These are phyloP conservation scores for Chironex yamaguchii DNA, from an alignment of 30 jellyfish, hydroid and myxozoan genomes.

Conservation along the genomic window DNA sequence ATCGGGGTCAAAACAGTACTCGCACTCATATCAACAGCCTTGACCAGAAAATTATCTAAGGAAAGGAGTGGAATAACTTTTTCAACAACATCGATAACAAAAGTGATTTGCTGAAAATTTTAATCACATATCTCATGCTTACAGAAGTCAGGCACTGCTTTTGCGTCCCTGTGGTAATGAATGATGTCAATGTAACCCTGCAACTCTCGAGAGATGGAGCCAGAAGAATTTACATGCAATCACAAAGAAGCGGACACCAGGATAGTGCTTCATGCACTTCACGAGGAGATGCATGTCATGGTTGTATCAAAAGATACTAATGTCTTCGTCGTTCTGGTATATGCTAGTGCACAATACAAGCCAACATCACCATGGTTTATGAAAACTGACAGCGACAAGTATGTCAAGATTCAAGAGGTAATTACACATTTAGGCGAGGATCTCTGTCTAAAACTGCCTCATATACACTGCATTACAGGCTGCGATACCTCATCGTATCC, in stretches of 20 bases:
- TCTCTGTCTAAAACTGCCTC: too few species aligned
- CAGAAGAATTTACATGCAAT: constrained; percentile 20
- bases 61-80: neutral
- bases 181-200: too few species aligned
- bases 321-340: constrained; percentile 37
- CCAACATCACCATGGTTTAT: constrained; percentile 48
- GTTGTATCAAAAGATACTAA: constrained; percentile 62
- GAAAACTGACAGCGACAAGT: constrained; percentile 53
- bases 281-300: constrained; percentile 31
- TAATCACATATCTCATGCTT: too few species aligned
- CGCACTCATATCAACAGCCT: neutral
- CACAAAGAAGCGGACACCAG: constrained; percentile 68
- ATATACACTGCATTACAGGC: too few species aligned
- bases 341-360: constrained; percentile 24
- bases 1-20: neutral
- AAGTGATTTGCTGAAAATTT: too few species aligned
- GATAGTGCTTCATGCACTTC: constrained; percentile 45
- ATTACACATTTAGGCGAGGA: constrained; percentile 37
- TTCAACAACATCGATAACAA: neutral
- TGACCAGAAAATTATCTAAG: constrained; percentile 3
- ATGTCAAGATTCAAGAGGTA: constrained; percentile 56
- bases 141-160: too few species aligned
- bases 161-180: too few species aligned
- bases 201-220: constrained; percentile 17
- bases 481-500: too few species aligned